A percentile compares a stretch with the other conserved stretches of the same genome.
These are phyloP conservation scores for Pristionchus mayeri DNA, from an alignment of 2,888 invertebrate species.

Conservation along the genomic window DNA sequence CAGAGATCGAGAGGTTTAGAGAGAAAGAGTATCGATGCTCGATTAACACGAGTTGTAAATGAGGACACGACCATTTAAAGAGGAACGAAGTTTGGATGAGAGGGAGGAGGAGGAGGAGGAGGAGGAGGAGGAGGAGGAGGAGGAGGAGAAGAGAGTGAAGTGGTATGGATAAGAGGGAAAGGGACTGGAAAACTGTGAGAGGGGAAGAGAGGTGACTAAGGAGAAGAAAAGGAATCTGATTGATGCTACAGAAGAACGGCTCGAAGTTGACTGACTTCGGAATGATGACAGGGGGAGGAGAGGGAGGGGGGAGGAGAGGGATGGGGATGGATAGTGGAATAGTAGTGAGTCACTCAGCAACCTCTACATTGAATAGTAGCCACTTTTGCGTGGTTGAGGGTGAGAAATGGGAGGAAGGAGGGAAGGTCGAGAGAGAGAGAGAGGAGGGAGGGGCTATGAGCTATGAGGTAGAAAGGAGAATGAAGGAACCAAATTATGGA, in stretches of 20 bases:
- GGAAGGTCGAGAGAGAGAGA: neutral
- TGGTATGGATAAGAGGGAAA: neutral
- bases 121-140: too few species aligned
- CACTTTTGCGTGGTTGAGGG: constrained; percentile 30
- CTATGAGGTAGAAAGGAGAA: constrained; percentile 34
- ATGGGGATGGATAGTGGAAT: constrained; percentile 17
- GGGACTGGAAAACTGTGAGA: neutral
- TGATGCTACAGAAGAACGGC: too few species aligned
- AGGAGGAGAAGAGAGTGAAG: neutral
- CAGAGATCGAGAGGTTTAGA: constrained; percentile 44
- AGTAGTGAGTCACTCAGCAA: constrained; percentile 28
- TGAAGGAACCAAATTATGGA: constrained; percentile 1
- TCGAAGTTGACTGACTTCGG: too few species aligned
- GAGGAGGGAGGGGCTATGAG: constrained; percentile 13
- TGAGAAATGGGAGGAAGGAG: constrained; percentile 19
- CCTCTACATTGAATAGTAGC: constrained; percentile 41
- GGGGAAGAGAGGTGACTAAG: neutral
- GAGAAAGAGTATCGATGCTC: constrained; percentile 44
- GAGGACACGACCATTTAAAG: constrained; percentile 35
- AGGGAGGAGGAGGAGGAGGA: constrained; percentile 18
- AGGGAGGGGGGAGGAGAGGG: neutral
- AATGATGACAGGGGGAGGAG: neutral
- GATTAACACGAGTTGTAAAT: constrained; percentile 34
- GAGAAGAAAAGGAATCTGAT: neutral
- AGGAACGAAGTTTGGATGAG: constrained; percentile 28